phyloP scores from a whole-genome alignment of 2,113 vertebrate species.

The Rhynchopsitta pachyrhyncha region DNA sequence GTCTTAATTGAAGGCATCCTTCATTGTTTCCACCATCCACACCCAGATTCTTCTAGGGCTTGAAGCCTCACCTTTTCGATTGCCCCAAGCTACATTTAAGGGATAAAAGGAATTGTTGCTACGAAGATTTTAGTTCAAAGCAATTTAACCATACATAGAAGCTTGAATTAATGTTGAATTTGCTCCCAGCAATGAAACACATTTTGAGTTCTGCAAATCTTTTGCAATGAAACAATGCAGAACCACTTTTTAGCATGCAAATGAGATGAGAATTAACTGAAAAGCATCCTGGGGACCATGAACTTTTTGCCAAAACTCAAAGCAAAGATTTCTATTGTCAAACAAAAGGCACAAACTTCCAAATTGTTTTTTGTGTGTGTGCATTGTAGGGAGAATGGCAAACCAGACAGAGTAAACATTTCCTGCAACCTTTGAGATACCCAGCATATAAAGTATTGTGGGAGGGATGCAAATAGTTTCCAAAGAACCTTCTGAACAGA shows the following conservation, averaged over 20 bases:
- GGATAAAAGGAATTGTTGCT: not conserved
- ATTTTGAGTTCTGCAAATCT: not conserved
- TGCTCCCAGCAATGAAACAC: not conserved
- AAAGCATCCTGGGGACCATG: not conserved
- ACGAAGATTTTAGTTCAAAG: not conserved
- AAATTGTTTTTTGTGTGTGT: not conserved
- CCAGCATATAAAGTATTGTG: not conserved
- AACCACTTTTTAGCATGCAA: constrained; percentile 49
- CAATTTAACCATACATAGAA: not conserved
- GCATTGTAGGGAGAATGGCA: constrained; percentile 10
- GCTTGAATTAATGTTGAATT: not conserved
- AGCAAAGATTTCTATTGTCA: constrained; percentile 17
- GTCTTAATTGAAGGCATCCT: not conserved
- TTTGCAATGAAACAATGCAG: constrained; percentile 15
- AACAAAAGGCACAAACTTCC: not conserved
- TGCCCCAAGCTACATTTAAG: not conserved
- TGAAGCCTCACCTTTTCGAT: not conserved
- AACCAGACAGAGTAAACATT: not conserved
- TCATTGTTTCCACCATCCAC: not conserved
- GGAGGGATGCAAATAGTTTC: not conserved
- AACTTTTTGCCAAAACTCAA: constrained; percentile 24
- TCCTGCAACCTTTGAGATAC: not conserved
- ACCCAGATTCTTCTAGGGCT: not conserved
- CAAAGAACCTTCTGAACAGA: not conserved
- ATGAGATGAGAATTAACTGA: constrained; percentile 34